Conservation (phyloP, 2,888 invertebrate species). For the Amaurobius ferox region DNA sequence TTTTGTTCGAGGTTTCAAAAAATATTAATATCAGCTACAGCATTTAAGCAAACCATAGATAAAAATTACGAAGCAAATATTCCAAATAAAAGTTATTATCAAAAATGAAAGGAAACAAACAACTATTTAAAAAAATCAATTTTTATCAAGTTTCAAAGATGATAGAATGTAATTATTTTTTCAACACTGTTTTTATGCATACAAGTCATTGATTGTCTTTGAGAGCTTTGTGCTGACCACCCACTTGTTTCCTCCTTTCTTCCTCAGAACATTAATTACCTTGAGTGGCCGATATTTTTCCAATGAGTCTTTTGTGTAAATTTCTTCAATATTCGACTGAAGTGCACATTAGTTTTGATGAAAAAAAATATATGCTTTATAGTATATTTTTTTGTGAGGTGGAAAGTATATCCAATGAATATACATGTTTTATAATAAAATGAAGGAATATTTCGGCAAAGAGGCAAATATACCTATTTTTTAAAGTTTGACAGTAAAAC, state of each 20-base stretch:
- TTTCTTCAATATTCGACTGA: not conserved
- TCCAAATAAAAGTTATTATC: not conserved
- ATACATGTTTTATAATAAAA: too few relatives aligned
- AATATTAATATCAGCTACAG: too few relatives aligned
- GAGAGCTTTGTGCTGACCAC: not conserved
- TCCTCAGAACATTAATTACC: not conserved
- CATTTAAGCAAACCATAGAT: too few relatives aligned
- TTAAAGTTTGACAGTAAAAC: too few relatives aligned
- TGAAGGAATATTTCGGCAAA: too few relatives aligned
- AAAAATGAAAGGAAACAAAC: not conserved
- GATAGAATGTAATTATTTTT: not conserved
- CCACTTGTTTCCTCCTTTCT: not conserved
- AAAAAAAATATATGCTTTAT: too few relatives aligned
- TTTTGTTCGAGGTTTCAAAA: too few relatives aligned
- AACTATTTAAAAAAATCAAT: not conserved
- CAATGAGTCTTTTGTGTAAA: not conserved
- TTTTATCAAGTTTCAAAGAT: not conserved
- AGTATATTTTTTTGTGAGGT: too few relatives aligned
- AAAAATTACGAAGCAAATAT: not conserved
- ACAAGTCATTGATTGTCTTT: not conserved
- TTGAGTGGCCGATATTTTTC: not conserved
- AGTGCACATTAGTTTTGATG: not conserved
- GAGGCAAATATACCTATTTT: too few relatives aligned
- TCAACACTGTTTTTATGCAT: not conserved
- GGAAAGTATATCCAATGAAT: too few relatives aligned